phyloP scores from a whole-genome alignment of 2,113 vertebrate species.

The Alligator sinensis region DNA sequence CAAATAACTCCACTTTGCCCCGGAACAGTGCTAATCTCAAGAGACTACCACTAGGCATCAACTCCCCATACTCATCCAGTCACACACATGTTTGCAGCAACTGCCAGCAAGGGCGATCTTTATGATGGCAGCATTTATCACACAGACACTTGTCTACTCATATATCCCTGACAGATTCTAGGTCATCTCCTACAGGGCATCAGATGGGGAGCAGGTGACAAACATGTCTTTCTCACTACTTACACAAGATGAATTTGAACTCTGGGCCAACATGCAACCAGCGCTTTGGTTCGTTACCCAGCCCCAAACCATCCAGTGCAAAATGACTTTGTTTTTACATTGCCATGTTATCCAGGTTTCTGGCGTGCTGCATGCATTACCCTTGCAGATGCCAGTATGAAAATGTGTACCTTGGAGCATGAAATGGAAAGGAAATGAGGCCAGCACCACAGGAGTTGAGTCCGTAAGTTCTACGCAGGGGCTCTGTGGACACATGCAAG shows the following conservation, averaged over 20 bases:
- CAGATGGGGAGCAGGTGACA: neutral
- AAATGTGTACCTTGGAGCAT: constrained; percentile 34
- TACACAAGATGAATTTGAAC: neutral
- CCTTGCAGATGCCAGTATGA: constrained; percentile 20
- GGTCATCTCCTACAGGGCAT: neutral
- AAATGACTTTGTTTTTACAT: constrained; percentile 2
- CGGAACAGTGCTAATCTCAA: neutral
- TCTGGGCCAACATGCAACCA: neutral
- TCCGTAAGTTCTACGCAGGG: neutral
- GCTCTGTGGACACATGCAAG: rapidly evolving
- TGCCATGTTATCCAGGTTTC: neutral
- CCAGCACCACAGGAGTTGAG: neutral
- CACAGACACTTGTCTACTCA: neutral
- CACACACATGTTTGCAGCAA: neutral
- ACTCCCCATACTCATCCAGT: neutral
- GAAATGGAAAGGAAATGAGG: constrained; percentile 49
- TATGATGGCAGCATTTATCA: neutral
- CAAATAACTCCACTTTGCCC: neutral
- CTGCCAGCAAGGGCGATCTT: neutral
- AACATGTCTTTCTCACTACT: neutral
- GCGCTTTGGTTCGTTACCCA: neutral
- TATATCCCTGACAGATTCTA: neutral
- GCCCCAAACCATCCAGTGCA: constrained; percentile 1
- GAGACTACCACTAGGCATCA: neutral
- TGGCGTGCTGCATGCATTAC: neutral